Conservation (phyloP, 2,888 invertebrate genomes). For the Synanthedon formicaeformis region DNA sequence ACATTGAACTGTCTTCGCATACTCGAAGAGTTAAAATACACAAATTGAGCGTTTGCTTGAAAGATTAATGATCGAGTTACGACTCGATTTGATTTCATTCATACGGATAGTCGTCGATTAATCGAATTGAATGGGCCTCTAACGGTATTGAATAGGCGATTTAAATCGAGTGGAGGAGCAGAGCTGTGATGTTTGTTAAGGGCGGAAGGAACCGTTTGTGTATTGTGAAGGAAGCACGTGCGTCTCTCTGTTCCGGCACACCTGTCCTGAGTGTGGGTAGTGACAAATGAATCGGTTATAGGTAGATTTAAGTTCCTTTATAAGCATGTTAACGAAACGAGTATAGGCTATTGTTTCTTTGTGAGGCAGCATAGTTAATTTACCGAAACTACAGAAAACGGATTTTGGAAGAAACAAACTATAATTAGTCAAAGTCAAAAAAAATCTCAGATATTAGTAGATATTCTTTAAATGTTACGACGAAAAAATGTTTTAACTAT, state of each 20-base stretch:
- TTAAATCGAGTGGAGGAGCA: not conserved
- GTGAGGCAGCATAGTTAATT: slow-evolving; percentile 3
- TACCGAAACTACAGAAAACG: not conserved
- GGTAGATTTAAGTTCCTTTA: slow-evolving; percentile 3
- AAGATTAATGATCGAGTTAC: slow-evolving; percentile 35
- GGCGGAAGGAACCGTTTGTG: slow-evolving; percentile 38
- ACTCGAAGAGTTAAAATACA: not conserved
- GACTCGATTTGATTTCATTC: slow-evolving; percentile 20
- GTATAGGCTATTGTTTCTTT: slow-evolving; percentile 1
- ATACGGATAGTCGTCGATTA: slow-evolving; percentile 35
- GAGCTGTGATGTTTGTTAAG: not conserved
- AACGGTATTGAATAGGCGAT: not conserved
- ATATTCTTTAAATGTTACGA: no score
- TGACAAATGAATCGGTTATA: slow-evolving; percentile 21
- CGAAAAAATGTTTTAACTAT: no score
- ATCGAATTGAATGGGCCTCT: slow-evolving; percentile 14
- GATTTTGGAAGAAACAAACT: no score
- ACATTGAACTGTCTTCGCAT: not conserved
- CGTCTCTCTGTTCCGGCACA: slow-evolving; percentile 31
- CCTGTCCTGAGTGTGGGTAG: slow-evolving; percentile 28
- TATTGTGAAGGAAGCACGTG: slow-evolving; percentile 29
- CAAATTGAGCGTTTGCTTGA: slow-evolving; percentile 2
- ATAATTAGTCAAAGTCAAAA: no score
- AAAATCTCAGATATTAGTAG: no score
- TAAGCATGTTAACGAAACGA: not conserved